These are phyloP conservation scores for Cherax quadricarinatus DNA, from an alignment of 1,140 invertebrate species.

Conservation along the genomic window DNA sequence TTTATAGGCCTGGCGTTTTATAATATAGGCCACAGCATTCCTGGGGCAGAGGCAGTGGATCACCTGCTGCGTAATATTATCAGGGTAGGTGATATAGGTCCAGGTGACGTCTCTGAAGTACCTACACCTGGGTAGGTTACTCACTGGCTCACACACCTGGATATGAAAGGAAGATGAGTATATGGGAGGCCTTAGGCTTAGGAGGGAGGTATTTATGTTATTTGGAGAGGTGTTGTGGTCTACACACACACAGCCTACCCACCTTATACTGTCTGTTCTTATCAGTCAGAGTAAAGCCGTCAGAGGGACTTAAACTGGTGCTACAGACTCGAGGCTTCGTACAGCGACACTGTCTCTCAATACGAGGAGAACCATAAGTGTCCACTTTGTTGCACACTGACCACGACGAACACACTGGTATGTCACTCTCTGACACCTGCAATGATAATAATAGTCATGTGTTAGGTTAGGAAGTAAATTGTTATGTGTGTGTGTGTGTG, in stretches of 20 bases:
- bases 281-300: conserved; percentile 90
- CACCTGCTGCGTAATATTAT: conserved; percentile 90
- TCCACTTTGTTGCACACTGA: conserved; percentile 94
- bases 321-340: conserved; percentile 83
- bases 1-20: conserved; percentile 85
- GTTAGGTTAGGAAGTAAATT: too few relatives aligned
- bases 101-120: conserved; percentile 89
- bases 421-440: conserved; percentile 87
- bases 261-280: conserved; percentile 90
- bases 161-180: neutral
- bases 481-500: too few relatives aligned
- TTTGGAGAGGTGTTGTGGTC: too few relatives aligned
- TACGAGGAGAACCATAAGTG: conserved; percentile 89
- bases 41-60: conserved; percentile 91
- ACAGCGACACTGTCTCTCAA: conserved; percentile 92
- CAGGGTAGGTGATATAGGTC: conserved; percentile 87
- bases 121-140: conserved; percentile 87
- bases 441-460: conserved; percentile 74
- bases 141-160: conserved; percentile 88
- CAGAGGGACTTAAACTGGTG: conserved; percentile 83
- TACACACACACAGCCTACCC: conserved; percentile 34
- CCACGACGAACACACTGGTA: conserved; percentile 86
- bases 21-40: conserved; percentile 90
- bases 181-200: too few relatives aligned
- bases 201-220: neutral